Percentiles rank a stretch among this genome's conserved stretches.
These are phyloP conservation scores for Chirona hameri DNA, from an alignment of 2,888 invertebrate species.

Conservation along the genomic window DNA sequence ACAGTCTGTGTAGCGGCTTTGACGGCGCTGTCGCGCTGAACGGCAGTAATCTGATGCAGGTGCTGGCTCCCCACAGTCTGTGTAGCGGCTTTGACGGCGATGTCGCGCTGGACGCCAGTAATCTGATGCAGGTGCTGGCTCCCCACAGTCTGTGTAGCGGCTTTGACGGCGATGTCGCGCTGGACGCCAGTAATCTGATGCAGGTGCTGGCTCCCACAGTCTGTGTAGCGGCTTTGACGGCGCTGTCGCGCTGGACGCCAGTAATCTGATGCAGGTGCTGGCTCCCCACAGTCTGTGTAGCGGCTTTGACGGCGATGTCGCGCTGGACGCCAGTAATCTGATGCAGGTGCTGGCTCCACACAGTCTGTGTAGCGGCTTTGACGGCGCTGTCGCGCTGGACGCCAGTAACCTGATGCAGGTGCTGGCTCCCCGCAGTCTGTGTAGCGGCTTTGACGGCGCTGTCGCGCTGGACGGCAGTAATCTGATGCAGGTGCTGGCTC, in stretches of 20 bases:
- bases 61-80: too few relatives aligned
- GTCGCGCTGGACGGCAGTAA: conserved; percentile 65
- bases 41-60: conserved; percentile 75
- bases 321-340: conserved; percentile 71
- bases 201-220: conserved; percentile 74
- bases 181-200: conserved; percentile 77
- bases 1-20: conserved; percentile 73
- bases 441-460: conserved; percentile 65
- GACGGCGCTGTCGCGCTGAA: conserved; percentile 59
- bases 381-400: conserved; percentile 58
- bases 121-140: conserved; percentile 75
- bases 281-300: conserved; percentile 82
- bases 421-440: too few relatives aligned
- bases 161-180: conserved; percentile 56
- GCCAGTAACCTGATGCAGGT: conserved; percentile 76
- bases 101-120: conserved; percentile 63
- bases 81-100: conserved; percentile 68
- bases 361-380: conserved; percentile 72
- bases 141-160: conserved; percentile 77
- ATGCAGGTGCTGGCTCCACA: conserved; percentile 75
- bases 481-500: conserved; percentile 75
- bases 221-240: conserved; percentile 69
- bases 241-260: conserved; percentile 60
- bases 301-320: conserved; percentile 59
- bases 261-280: conserved; percentile 75